Conservation (phyloP, 2,888 invertebrate genomes). For the Allolobophora icterica region DNA sequence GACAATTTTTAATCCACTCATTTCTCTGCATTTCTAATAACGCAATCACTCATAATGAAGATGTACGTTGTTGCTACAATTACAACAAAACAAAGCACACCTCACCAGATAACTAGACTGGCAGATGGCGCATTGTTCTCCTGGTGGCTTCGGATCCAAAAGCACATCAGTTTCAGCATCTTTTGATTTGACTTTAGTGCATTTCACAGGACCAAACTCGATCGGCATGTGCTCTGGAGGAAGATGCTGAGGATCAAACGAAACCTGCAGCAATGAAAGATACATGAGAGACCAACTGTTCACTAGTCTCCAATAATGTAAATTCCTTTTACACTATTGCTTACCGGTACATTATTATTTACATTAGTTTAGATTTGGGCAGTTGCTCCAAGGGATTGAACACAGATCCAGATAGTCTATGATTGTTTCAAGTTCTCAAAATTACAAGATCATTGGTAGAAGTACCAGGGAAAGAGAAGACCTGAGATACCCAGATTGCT, state of each 20-base stretch:
- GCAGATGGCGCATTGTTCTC: neutral
- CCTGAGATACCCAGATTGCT: too few relatives aligned
- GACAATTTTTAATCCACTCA: neutral
- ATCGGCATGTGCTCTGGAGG: conserved; percentile 84
- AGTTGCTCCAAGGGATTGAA: too few relatives aligned
- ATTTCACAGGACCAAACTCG: conserved; percentile 77
- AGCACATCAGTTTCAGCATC: conserved; percentile 43
- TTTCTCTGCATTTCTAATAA: too few relatives aligned
- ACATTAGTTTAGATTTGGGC: too few relatives aligned
- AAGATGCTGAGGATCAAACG: conserved; percentile 63
- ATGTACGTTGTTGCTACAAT: too few relatives aligned
- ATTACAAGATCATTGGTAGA: too few relatives aligned
- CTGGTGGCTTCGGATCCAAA: neutral
- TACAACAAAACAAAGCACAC: neutral
- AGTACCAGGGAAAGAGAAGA: too few relatives aligned
- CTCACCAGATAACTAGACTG: neutral
- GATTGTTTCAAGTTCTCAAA: neutral
- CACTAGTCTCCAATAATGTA: neutral
- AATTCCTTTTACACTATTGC: too few relatives aligned
- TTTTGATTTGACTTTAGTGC: conserved; percentile 68
- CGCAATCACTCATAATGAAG: too few relatives aligned
- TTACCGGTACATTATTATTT: too few relatives aligned
- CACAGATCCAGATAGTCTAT: too few relatives aligned
- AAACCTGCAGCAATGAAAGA: neutral
- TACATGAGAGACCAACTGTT: neutral